A percentile compares a stretch with the other conserved stretches of the same genome.
phyloP scores from a whole-genome alignment of 2,797 vertebrate species.

The Hypotaenidia philippensis region DNA sequence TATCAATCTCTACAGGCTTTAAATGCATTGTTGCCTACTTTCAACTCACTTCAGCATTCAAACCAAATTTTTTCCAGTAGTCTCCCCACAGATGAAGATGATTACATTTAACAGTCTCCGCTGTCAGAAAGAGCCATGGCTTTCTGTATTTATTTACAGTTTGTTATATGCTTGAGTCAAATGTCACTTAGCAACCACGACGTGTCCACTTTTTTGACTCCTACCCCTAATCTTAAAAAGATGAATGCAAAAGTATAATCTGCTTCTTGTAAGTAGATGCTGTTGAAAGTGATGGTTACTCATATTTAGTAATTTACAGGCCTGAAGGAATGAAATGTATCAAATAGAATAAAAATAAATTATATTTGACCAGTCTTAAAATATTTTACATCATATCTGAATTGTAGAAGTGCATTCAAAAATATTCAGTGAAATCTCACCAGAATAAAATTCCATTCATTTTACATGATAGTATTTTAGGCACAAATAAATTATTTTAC shows the following conservation, averaged over 20 bases:
- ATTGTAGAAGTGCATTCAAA: background rate
- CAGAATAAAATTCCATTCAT: background rate
- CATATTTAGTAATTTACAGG: background rate
- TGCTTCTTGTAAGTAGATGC: background rate
- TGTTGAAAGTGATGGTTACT: background rate
- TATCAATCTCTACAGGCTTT: background rate
- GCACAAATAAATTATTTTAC: background rate
- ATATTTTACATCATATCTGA: background rate
- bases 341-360: background rate
- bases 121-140: background rate
- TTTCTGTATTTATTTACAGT: background rate
- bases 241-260: accelerated
- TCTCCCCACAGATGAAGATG: background rate
- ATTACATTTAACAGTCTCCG: background rate
- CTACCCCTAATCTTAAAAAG: background rate
- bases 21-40: background rate
- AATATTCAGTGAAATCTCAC: background rate
- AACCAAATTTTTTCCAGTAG: background rate
- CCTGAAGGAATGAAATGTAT: background rate
- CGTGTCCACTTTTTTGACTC: background rate
- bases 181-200: background rate
- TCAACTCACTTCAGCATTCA: background rate
- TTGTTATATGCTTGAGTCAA: background rate
- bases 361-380: background rate
- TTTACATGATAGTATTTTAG: background rate